Percentiles rank a stretch among this genome's conserved stretches.
Conservation (phyloP, 2,113 vertebrate genomes). For the Ciconia stormi region DNA sequence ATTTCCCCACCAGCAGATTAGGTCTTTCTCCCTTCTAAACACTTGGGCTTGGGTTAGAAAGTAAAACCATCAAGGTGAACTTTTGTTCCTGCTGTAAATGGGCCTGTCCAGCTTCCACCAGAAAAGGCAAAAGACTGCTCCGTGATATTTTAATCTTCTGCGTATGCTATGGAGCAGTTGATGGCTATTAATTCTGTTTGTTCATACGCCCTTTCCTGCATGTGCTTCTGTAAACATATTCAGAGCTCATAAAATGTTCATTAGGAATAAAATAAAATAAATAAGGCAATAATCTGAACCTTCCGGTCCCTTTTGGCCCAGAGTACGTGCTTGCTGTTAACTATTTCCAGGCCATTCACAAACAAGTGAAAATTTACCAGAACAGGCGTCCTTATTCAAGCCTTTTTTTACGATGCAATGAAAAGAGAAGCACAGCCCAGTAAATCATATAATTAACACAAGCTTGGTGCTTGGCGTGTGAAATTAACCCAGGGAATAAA, state of each 20-base stretch:
- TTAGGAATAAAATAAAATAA: constrained; percentile 68
- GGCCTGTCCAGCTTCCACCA: not conserved
- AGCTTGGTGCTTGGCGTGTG: constrained; percentile 44
- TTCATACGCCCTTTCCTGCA: constrained; percentile 1
- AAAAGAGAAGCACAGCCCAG: constrained; percentile 25
- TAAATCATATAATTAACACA: constrained; percentile 64
- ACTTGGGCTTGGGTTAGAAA: not conserved
- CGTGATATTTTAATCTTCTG: not conserved
- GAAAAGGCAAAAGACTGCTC: not conserved
- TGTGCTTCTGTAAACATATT: constrained; percentile 52
- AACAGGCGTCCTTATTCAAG: constrained; percentile 39
- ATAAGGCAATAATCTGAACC: constrained; percentile 37
- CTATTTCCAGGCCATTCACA: constrained; percentile 32
- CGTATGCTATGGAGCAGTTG: not conserved
- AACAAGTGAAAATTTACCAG: constrained; percentile 47
- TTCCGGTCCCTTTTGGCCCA: constrained; percentile 2
- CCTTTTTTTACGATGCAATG: constrained; percentile 31
- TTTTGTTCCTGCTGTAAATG: not conserved
- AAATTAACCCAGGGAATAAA: constrained; percentile 62
- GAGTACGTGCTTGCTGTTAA: not conserved
- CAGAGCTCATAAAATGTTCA: constrained; percentile 59
- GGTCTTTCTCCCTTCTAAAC: not conserved
- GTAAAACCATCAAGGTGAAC: not conserved
- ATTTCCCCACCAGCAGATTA: not conserved
- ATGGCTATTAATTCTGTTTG: constrained; percentile 23